Percentiles rank a stretch among this genome's conserved stretches.
These are phyloP conservation scores for Diogma glabrata DNA, from an alignment of 2,888 invertebrate genomes.

Conservation along the genomic window DNA sequence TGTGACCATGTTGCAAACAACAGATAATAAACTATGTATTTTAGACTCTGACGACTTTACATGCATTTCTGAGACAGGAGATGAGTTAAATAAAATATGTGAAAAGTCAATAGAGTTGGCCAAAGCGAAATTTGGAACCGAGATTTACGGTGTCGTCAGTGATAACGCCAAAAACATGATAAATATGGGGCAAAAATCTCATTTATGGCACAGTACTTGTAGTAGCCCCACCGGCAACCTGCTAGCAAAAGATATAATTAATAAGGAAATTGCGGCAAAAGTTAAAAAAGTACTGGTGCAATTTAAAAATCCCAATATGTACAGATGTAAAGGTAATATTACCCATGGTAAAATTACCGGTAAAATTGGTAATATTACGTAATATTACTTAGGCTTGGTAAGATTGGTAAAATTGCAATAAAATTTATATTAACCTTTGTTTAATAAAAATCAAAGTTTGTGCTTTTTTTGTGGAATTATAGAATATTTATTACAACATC, in stretches of 20 bases:
- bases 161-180: neutral
- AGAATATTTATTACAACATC: no score
- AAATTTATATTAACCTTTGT: no score
- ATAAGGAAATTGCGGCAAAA: neutral
- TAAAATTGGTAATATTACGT: no score
- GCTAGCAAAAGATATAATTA: neutral
- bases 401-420: no score
- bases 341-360: no score
- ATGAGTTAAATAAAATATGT: neutral
- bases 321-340: no score
- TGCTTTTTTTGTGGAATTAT: no score
- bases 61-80: neutral
- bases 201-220: neutral
- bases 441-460: no score
- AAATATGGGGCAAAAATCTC: neutral
- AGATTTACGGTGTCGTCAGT: neutral
- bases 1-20: neutral
- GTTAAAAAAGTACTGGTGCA: neutral
- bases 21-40: neutral
- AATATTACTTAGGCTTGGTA: no score
- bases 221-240: neutral
- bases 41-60: neutral
- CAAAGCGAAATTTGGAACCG: constrained; percentile 1
- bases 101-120: neutral
- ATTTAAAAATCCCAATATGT: neutral